Percentiles rank a stretch among this genome's conserved stretches.
phyloP scores from a whole-genome alignment of 2,113 vertebrate species.

The Rhombomys opimus region DNA sequence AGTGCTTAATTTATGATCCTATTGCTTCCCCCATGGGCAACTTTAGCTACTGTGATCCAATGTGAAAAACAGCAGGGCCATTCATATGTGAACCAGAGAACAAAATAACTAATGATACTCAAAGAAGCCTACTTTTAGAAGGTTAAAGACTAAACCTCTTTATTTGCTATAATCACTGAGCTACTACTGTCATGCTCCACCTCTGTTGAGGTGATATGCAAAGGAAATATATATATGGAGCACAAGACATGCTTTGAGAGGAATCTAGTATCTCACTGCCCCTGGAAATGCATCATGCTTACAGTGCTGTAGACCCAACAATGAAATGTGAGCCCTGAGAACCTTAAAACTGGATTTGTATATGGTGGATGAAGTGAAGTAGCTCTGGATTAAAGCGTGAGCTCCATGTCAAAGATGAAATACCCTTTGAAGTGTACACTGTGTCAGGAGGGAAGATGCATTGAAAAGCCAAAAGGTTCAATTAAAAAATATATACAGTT shows the following conservation, averaged over 20 bases:
- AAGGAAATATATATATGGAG: not conserved
- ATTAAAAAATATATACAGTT: not conserved
- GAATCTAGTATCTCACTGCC: not conserved
- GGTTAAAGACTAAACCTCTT: slow-evolving; percentile 30
- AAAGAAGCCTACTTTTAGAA: not conserved
- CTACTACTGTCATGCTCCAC: not conserved
- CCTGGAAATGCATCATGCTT: not conserved
- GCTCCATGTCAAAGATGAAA: not conserved
- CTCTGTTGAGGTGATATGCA: not conserved
- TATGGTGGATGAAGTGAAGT: not conserved
- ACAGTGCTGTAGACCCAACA: not conserved
- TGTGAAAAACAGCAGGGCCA: not conserved
- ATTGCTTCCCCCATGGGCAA: not conserved
- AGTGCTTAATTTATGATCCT: not conserved
- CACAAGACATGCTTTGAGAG: not conserved
- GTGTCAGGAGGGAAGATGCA: not conserved
- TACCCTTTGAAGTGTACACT: not conserved
- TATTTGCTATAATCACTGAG: not conserved
- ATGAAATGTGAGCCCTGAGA: not conserved
- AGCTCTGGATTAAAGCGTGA: slow-evolving; percentile 2
- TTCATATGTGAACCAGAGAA: not conserved
- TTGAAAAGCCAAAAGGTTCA: not conserved
- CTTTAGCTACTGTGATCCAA: not conserved
- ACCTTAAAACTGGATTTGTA: not conserved
- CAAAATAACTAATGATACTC: not conserved